phyloP scores from a whole-genome alignment of 2,113 vertebrate genomes.

The Pangasianodon gigas region DNA sequence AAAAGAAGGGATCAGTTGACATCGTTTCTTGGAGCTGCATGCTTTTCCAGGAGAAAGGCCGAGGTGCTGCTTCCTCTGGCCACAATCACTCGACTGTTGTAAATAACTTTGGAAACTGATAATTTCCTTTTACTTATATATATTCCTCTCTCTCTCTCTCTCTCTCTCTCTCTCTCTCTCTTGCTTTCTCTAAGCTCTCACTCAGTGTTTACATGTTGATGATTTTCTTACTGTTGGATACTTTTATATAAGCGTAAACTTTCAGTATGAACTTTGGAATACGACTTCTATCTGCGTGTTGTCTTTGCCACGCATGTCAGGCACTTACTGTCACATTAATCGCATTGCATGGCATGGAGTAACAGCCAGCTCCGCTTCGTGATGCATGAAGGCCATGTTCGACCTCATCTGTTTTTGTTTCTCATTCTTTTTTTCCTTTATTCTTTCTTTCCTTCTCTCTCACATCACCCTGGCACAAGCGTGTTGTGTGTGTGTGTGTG shows the following conservation, averaged over 20 bases:
- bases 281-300: constrained; percentile 73
- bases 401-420: constrained; percentile 24
- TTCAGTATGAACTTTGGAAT: constrained; percentile 83
- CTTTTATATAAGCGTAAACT: constrained; percentile 89
- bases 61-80: constrained; percentile 62
- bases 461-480: constrained; percentile 28
- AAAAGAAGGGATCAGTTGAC: background rate
- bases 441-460: background rate
- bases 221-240: constrained; percentile 91
- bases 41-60: constrained; percentile 47
- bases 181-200: constrained; percentile 50
- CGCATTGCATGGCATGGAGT: constrained; percentile 75
- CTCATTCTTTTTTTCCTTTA: background rate
- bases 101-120: constrained; percentile 79
- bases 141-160: constrained; percentile 59
- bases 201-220: constrained; percentile 91
- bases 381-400: constrained; percentile 46
- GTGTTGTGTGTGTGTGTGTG: constrained; percentile 43
- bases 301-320: constrained; percentile 71
- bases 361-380: constrained; percentile 50
- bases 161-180: constrained; percentile 38
- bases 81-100: constrained; percentile 66
- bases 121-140: constrained; percentile 69
- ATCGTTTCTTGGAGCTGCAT: background rate
- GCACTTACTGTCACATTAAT: constrained; percentile 71